Evolutionary conservation across 2,113 vertebrate species (phyloP).

Genomic region (Chaetura pelagica): DNA sequence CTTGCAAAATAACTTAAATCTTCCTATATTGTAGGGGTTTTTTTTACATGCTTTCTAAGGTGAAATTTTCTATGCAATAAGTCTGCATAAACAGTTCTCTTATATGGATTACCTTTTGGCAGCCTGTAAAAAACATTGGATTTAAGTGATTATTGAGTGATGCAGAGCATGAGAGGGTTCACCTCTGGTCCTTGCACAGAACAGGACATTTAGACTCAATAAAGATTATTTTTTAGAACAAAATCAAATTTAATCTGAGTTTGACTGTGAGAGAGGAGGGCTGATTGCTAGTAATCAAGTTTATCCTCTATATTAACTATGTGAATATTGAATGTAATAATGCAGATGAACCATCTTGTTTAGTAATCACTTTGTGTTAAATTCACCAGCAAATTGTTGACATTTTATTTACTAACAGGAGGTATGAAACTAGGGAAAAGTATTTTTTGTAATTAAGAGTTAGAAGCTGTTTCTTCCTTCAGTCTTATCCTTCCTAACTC

Average conservation of each 20-base stretch:
- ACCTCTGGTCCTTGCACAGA: neutral
- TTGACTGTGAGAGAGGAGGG: neutral
- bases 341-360: neutral
- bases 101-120: neutral
- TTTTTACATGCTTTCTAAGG: neutral
- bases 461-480: neutral
- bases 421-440: neutral
- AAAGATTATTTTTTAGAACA: neutral
- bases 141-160: neutral
- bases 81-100: neutral
- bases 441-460: neutral
- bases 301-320: neutral
- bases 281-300: neutral
- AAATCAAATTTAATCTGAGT: neutral
- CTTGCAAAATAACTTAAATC: neutral
- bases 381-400: neutral
- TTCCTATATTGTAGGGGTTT: neutral
- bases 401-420: neutral
- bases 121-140: neutral
- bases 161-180: neutral
- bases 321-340: neutral
- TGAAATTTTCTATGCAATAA: neutral
- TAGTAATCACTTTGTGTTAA: neutral
- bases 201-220: neutral
- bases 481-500: neutral